Percentiles rank a stretch among this genome's conserved stretches.
Evolutionary conservation across 2,113 vertebrate genomes (phyloP).

Genomic region (Seriola aureovittata): DNA sequence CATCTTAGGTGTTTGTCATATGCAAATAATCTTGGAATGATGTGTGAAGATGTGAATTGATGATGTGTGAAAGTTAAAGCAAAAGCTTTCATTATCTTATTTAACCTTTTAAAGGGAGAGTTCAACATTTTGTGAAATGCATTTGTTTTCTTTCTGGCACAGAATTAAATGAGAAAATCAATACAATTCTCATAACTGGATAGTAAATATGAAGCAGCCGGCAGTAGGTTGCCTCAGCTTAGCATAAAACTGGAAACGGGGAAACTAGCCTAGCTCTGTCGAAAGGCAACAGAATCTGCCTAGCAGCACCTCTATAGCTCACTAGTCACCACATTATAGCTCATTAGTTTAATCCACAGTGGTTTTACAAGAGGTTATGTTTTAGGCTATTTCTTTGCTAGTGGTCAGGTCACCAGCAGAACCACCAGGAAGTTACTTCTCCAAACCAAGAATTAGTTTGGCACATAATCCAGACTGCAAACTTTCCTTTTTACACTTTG

Average conservation of each 20-base stretch:
- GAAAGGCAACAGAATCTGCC: too few species aligned
- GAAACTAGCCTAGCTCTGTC: not conserved
- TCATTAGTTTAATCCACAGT: not conserved
- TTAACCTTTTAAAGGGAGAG: not conserved
- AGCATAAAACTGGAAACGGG: not conserved
- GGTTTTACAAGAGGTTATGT: not conserved
- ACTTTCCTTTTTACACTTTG: not conserved
- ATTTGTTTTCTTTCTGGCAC: not conserved
- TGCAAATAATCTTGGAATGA: slow-evolving; percentile 45
- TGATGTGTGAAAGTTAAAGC: not conserved
- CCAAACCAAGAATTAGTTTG: not conserved
- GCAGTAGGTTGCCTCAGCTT: not conserved
- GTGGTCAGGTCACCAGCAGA: not conserved
- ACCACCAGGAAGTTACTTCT: not conserved
- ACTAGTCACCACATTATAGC: not conserved
- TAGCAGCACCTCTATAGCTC: too few species aligned
- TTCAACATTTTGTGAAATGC: not conserved
- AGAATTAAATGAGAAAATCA: not conserved
- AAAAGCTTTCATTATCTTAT: not conserved
- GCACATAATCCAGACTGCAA: not conserved
- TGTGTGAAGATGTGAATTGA: not conserved
- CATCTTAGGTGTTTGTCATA: slow-evolving; percentile 26
- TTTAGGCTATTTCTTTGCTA: not conserved
- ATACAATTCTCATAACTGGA: not conserved
- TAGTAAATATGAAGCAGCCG: not conserved